Conservation (phyloP, 2,113 vertebrate genomes). For the Paramisgurnus dabryanus region DNA sequence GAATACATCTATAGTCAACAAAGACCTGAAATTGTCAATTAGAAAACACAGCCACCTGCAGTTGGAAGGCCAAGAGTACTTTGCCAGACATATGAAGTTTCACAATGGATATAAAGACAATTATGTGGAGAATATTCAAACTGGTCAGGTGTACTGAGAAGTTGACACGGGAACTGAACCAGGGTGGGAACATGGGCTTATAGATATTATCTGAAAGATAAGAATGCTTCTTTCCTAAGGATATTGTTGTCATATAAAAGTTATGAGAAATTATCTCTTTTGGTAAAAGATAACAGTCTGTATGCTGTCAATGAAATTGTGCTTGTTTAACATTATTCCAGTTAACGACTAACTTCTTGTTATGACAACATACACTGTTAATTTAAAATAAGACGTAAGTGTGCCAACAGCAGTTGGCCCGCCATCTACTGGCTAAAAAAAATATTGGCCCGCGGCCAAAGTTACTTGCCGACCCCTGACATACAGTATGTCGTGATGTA, state of each 20-base stretch:
- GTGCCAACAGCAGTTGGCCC: too few relatives aligned
- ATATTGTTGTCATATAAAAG: not conserved
- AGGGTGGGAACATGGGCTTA: slow-evolving; percentile 51
- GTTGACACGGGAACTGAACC: slow-evolving; percentile 57
- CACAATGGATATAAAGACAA: not conserved
- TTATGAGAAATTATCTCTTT: slow-evolving; percentile 20
- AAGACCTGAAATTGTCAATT: not conserved
- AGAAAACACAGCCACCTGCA: not conserved
- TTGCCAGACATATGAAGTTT: not conserved
- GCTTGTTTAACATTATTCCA: too few relatives aligned
- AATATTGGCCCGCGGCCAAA: too few relatives aligned
- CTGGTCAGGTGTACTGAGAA: slow-evolving; percentile 62
- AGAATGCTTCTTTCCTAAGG: not conserved
- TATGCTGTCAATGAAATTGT: not conserved
- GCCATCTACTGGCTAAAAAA: too few relatives aligned
- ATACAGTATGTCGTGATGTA: too few relatives aligned
- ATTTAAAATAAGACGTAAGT: too few relatives aligned
- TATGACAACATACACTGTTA: too few relatives aligned
- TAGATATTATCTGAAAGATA: not conserved
- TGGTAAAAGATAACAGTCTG: not conserved
- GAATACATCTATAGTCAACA: not conserved
- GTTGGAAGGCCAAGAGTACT: not conserved
- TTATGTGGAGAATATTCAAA: not conserved
- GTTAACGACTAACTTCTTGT: too few relatives aligned
- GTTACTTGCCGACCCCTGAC: too few relatives aligned